phyloP scores from a whole-genome alignment of 2,888 invertebrate genomes.

The Patella caerulea region DNA sequence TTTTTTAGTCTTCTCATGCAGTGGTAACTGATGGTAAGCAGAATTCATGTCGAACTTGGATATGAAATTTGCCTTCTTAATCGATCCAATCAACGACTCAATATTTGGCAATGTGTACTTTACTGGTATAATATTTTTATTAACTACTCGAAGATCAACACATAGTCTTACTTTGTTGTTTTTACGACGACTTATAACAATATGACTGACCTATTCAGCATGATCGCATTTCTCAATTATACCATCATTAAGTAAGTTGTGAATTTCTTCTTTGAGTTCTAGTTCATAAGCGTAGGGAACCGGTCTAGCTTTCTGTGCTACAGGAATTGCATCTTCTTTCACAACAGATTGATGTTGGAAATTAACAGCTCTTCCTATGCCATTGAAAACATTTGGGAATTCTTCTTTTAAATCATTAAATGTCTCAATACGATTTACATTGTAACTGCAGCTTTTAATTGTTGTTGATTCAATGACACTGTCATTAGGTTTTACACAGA shows the following conservation, averaged over 20 bases:
- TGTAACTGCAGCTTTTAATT: not conserved
- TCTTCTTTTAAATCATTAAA: not conserved
- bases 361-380: not conserved
- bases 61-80: not conserved
- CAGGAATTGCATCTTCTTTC: too few species aligned
- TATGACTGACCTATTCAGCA: not conserved
- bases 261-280: not conserved
- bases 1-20: not conserved
- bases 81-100: not conserved
- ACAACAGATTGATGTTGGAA: not conserved
- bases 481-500: not conserved
- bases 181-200: not conserved
- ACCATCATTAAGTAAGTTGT: not conserved
- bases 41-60: too few species aligned
- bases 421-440: not conserved
- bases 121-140: not conserved
- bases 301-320: too few species aligned
- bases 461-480: not conserved
- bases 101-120: not conserved
- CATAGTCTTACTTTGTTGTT: not conserved
- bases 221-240: conserved; percentile 3
- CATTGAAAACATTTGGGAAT: not conserved
- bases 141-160: not conserved
- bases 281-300: too few species aligned
- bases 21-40: not conserved